Evolutionary conservation across 2,797 vertebrate species (phyloP).

Genomic region (Lycodopsis pacificus): DNA sequence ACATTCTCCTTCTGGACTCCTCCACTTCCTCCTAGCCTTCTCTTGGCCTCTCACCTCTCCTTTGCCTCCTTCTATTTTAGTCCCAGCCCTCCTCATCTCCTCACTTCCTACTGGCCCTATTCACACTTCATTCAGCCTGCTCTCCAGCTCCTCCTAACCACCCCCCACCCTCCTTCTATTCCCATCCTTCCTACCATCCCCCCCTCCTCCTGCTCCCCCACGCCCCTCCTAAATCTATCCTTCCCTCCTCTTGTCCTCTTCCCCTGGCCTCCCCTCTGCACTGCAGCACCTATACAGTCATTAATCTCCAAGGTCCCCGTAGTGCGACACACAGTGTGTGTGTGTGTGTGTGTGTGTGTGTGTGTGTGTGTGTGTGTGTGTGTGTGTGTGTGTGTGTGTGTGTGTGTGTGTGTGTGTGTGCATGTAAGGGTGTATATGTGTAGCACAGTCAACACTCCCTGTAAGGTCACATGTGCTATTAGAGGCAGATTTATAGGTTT

Average conservation of each 20-base stretch:
- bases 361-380: not conserved
- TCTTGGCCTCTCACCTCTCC: conserved; percentile 4
- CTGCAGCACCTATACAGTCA: conserved; percentile 59
- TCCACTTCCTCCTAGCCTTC: conserved; percentile 1
- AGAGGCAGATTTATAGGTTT: conserved; percentile 9
- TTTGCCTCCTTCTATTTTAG: conserved; percentile 27
- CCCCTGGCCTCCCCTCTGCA: conserved; percentile 36
- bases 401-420: not conserved
- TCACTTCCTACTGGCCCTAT: not conserved
- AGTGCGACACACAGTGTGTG: conserved; percentile 26
- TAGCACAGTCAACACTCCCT: not conserved
- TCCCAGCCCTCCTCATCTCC: conserved; percentile 13
- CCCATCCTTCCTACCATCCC: conserved; percentile 17
- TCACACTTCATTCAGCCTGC: not conserved
- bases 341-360: conserved; percentile 1
- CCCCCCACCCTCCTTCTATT: conserved; percentile 7
- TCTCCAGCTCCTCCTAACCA: not conserved
- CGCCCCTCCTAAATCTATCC: conserved; percentile 48
- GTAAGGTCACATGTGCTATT: conserved; percentile 3
- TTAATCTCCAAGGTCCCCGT: conserved; percentile 50
- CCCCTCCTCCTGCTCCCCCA: not conserved
- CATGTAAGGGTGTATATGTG: not conserved
- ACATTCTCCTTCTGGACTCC: not conserved
- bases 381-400: conserved; percentile 6
- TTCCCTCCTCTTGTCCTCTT: conserved; percentile 26